Evolutionary conservation across 2,113 vertebrate genomes (phyloP).

Genomic region (Tyrannus savana): DNA sequence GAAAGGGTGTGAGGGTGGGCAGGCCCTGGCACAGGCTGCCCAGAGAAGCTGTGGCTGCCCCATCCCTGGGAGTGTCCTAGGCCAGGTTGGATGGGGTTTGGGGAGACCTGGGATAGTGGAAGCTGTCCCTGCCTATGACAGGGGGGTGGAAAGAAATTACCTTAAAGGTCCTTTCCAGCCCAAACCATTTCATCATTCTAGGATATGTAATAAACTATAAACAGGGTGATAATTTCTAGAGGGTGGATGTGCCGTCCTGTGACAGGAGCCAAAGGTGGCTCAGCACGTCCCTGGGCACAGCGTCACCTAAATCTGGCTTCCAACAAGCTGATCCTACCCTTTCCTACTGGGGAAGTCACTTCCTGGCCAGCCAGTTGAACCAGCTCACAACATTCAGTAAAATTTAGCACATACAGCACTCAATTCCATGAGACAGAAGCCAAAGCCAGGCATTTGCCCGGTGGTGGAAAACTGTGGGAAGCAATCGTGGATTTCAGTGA

Average conservation of each 20-base stretch:
- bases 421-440: not conserved
- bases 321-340: too few relatives aligned
- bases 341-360: not conserved
- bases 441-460: not conserved
- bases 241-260: not conserved
- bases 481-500: not conserved
- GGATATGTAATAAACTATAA: not conserved
- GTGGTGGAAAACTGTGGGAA: not conserved
- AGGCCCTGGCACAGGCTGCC: not conserved
- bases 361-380: not conserved
- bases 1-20: not conserved
- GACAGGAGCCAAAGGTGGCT: not conserved
- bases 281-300: not conserved
- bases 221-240: not conserved
- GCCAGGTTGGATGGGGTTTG: not conserved
- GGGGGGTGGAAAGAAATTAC: not conserved
- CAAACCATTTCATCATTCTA: not conserved
- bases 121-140: not conserved
- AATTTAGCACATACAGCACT: not conserved
- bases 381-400: not conserved
- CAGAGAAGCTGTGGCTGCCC: not conserved
- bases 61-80: not conserved
- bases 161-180: not conserved
- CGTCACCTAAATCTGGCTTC: not conserved
- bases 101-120: fast-evolving